phyloP scores from a whole-genome alignment of 2,888 invertebrate genomes.

The Rhyacophila evoluta region DNA sequence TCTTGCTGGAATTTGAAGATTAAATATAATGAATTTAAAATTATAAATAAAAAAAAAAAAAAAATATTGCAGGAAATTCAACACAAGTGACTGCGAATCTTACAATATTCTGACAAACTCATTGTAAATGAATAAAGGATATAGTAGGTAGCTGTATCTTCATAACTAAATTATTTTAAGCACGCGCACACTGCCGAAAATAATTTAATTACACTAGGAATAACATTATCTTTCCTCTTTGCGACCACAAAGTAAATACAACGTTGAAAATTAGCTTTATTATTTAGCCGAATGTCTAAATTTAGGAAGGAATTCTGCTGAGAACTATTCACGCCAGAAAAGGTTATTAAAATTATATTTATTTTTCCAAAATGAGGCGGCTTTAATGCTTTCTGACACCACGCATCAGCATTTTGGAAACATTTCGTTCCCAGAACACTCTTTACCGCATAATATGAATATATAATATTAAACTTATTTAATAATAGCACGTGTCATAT shows the following conservation, averaged over 20 bases:
- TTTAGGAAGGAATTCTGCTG: background rate
- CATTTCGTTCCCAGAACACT: too few species aligned
- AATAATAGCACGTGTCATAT: too few species aligned
- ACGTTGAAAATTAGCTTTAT: slow-evolving; percentile 1
- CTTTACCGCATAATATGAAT: too few species aligned
- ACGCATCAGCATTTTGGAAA: too few species aligned
- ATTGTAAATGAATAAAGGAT: background rate
- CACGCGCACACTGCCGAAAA: background rate
- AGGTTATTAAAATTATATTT: background rate
- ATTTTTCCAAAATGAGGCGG: background rate
- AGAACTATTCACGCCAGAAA: background rate
- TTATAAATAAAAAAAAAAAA: too few species aligned
- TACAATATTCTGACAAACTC: background rate
- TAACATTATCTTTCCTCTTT: background rate
- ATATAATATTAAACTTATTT: too few species aligned
- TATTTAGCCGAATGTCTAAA: background rate
- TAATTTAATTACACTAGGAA: background rate
- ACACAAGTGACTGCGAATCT: background rate
- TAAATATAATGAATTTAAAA: too few species aligned
- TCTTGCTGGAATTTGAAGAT: too few species aligned
- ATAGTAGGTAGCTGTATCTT: background rate
- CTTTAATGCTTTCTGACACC: too few species aligned
- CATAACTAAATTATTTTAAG: slow-evolving; percentile 12
- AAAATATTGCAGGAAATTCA: too few species aligned
- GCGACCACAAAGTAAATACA: background rate